Conservation (phyloP, 2,888 invertebrate species). For the Platynereis dumerilii region DNA sequence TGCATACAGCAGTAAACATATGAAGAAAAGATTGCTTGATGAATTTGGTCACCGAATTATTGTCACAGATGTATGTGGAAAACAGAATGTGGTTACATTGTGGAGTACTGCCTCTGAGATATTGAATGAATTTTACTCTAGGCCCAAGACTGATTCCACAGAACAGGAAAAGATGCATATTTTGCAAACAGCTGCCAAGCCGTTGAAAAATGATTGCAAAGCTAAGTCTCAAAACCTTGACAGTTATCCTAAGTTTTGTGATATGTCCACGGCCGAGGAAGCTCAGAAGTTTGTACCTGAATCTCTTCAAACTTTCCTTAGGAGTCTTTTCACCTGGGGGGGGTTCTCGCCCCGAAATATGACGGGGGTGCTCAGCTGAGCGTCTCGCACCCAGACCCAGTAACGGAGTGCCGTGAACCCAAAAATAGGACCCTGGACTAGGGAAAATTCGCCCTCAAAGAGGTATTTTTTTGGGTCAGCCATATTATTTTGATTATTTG, state of each 20-base stretch:
- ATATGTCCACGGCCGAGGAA: slow-evolving; percentile 24
- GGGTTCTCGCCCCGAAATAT: too few species aligned
- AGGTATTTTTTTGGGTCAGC: too few species aligned
- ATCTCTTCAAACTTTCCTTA: slow-evolving; percentile 30
- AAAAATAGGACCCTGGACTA: too few species aligned
- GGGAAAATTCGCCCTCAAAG: too few species aligned
- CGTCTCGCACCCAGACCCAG: too few species aligned
- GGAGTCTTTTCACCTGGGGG: too few species aligned
- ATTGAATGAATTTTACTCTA: slow-evolving; percentile 26
- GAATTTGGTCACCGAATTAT: slow-evolving; percentile 37
- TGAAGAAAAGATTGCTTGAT: slow-evolving; percentile 36
- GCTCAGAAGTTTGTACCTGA: slow-evolving; percentile 29
- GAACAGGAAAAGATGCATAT: slow-evolving; percentile 31
- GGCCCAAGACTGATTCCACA: slow-evolving; percentile 22
- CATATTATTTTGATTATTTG: too few species aligned
- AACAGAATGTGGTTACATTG: slow-evolving; percentile 37
- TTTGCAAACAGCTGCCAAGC: slow-evolving; percentile 39
- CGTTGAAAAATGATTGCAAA: slow-evolving; percentile 42
- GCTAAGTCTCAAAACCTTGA: slow-evolving; percentile 12
- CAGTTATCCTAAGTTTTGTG: slow-evolving; percentile 31
- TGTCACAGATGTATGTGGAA: slow-evolving; percentile 35
- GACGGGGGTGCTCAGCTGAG: too few species aligned
- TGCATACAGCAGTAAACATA: slow-evolving; percentile 24
- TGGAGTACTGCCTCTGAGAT: slow-evolving; percentile 31
- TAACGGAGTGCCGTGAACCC: too few species aligned